phyloP scores from a whole-genome alignment of 1,140 invertebrate species.

The Aphaenogaster floridana region DNA sequence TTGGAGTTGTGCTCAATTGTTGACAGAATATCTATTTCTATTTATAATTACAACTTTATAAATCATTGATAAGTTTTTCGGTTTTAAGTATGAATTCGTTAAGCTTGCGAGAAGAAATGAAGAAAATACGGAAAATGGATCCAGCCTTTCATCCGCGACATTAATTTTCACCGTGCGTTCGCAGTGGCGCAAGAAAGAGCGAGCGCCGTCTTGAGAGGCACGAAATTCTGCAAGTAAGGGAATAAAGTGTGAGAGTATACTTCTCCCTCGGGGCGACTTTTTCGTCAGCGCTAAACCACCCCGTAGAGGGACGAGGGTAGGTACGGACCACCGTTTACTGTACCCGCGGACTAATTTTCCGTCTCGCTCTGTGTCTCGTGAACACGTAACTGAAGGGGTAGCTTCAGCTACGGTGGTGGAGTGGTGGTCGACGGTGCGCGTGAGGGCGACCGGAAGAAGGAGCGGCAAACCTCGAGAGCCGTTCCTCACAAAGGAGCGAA shows the following conservation, averaged over 20 bases:
- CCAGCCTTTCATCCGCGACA: background rate
- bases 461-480: conserved; percentile 64
- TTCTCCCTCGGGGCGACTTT: conserved; percentile 40
- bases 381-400: conserved; percentile 50
- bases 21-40: background rate
- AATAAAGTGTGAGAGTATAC: conserved; percentile 65
- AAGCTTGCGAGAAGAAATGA: background rate
- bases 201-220: conserved; percentile 53
- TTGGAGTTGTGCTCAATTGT: background rate
- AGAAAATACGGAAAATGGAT: background rate
- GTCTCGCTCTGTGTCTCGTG: conserved; percentile 54
- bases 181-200: conserved; percentile 7
- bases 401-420: conserved; percentile 51
- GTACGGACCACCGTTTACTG: conserved; percentile 35
- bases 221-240: conserved; percentile 55
- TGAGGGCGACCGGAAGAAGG: conserved; percentile 39
- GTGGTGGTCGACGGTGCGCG: conserved; percentile 55
- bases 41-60: background rate
- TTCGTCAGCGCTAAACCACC: conserved; percentile 63
- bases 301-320: conserved; percentile 52
- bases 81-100: background rate
- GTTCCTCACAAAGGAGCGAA: conserved; percentile 67
- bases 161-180: conserved; percentile 15
- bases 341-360: conserved; percentile 74
- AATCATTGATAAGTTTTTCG: background rate